phyloP scores from a whole-genome alignment of 2,888 invertebrate genomes.

The Tiliacea aurago region DNA sequence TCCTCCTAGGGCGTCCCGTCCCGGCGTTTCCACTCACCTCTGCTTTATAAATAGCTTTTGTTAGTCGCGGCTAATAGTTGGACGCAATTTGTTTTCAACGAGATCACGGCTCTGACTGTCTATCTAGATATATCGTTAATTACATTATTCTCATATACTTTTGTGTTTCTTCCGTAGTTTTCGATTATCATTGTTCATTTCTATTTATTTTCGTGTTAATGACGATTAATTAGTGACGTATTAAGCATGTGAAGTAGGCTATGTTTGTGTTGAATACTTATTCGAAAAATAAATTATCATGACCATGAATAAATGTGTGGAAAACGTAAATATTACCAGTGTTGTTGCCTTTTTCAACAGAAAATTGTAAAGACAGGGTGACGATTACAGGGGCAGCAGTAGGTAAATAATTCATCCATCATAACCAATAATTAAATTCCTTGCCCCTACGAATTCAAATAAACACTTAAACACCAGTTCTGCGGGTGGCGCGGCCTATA shows the following conservation, averaged over 20 bases:
- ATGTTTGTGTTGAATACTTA: neutral
- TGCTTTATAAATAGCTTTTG: too few relatives aligned
- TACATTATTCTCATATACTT: too few relatives aligned
- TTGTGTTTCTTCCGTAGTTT: neutral
- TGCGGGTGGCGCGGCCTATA: slow-evolving; percentile 44
- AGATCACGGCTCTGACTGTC: too few relatives aligned
- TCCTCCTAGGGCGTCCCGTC: too few relatives aligned
- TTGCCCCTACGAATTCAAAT: slow-evolving; percentile 55
- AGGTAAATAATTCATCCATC: slow-evolving; percentile 30
- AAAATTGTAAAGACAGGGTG: neutral
- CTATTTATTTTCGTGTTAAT: neutral
- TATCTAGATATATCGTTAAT: too few relatives aligned
- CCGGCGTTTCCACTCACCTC: too few relatives aligned
- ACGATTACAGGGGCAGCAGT: neutral
- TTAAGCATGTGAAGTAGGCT: neutral
- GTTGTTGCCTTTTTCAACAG: neutral
- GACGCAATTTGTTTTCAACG: too few relatives aligned
- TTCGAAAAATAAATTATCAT: too few relatives aligned
- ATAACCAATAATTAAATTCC: slow-evolving; percentile 58
- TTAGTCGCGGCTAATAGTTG: too few relatives aligned
- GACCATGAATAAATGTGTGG: too few relatives aligned
- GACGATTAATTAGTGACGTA: neutral
- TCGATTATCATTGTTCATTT: neutral
- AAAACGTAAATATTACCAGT: neutral
- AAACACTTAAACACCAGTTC: slow-evolving; percentile 64